Conservation (phyloP, 1,140 invertebrate genomes). For the Orussus abietinus region DNA sequence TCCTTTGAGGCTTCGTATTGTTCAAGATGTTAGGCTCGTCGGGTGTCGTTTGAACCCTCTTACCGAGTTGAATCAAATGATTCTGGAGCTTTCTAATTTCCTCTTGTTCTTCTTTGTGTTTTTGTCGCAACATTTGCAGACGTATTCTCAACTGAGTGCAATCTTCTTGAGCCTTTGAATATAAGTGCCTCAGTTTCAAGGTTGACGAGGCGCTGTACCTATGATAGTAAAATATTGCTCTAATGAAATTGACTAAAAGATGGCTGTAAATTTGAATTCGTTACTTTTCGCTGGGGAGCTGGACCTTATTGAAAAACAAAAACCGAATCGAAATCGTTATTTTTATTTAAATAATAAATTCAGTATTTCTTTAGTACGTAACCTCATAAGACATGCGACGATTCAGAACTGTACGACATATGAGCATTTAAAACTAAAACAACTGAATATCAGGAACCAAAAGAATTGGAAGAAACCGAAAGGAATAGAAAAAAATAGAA, state of each 20-base stretch:
- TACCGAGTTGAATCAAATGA: constrained; percentile 2
- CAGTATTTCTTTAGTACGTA: not conserved
- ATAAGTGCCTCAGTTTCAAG: not conserved
- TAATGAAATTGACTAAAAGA: too few relatives aligned
- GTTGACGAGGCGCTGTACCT: constrained; percentile 7
- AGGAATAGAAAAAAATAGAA: too few relatives aligned
- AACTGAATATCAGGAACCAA: too few relatives aligned
- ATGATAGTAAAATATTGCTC: constrained; percentile 4
- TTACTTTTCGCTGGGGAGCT: not conserved
- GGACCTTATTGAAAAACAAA: not conserved
- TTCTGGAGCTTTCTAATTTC: constrained; percentile 16
- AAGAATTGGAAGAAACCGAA: too few relatives aligned
- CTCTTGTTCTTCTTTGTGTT: constrained; percentile 17
- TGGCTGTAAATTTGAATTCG: constrained; percentile 7
- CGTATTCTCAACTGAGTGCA: constrained; percentile 17
- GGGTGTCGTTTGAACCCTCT: not conserved
- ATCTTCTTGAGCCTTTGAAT: constrained; percentile 16
- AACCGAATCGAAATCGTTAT: constrained; percentile 1
- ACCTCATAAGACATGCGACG: not conserved
- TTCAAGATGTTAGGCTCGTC: not conserved
- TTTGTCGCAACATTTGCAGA: constrained; percentile 13
- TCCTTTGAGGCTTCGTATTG: constrained; percentile 1
- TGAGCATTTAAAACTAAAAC: too few relatives aligned
- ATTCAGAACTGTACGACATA: too few relatives aligned
- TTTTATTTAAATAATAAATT: not conserved